Conservation (phyloP, 1,140 invertebrate genomes). For the Watersipora subatra region DNA sequence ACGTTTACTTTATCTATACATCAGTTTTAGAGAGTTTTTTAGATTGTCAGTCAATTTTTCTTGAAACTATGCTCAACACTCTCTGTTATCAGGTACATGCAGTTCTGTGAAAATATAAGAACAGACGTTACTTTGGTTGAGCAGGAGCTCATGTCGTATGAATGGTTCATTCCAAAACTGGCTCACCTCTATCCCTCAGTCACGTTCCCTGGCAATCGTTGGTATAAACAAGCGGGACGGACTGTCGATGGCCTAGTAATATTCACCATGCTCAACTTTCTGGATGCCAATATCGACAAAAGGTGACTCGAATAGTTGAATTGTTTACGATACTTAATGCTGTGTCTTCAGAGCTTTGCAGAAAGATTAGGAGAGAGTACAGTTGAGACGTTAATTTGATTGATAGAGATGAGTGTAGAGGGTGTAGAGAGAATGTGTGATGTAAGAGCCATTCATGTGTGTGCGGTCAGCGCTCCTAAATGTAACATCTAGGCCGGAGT, state of each 20-base stretch:
- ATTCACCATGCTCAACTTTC: conserved; percentile 25
- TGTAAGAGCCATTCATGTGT: too few relatives aligned
- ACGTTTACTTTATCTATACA: too few relatives aligned
- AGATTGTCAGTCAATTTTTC: too few relatives aligned
- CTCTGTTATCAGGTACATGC: conserved; percentile 33
- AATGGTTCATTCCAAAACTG: conserved; percentile 29
- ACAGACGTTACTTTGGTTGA: conserved; percentile 29
- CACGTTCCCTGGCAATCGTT: conserved; percentile 25
- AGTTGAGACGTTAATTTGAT: too few relatives aligned
- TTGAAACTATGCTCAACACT: too few relatives aligned
- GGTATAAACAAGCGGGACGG: conserved; percentile 14
- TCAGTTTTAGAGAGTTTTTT: too few relatives aligned
- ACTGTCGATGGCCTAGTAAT: conserved; percentile 18
- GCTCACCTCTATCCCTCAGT: conserved; percentile 17
- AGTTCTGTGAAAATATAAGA: conserved; percentile 26
- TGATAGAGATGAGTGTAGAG: too few relatives aligned
- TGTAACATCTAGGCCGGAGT: too few relatives aligned
- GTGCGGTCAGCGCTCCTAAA: too few relatives aligned
- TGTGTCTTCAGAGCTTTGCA: too few relatives aligned
- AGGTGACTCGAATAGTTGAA: neutral
- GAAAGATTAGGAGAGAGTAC: too few relatives aligned
- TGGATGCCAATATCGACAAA: conserved; percentile 27
- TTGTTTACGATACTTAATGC: neutral
- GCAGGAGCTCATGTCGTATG: conserved; percentile 32
- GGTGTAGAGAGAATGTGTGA: too few relatives aligned